These are phyloP conservation scores for Leistus spinibarbis DNA, from an alignment of 2,888 invertebrate species.

Conservation along the genomic window DNA sequence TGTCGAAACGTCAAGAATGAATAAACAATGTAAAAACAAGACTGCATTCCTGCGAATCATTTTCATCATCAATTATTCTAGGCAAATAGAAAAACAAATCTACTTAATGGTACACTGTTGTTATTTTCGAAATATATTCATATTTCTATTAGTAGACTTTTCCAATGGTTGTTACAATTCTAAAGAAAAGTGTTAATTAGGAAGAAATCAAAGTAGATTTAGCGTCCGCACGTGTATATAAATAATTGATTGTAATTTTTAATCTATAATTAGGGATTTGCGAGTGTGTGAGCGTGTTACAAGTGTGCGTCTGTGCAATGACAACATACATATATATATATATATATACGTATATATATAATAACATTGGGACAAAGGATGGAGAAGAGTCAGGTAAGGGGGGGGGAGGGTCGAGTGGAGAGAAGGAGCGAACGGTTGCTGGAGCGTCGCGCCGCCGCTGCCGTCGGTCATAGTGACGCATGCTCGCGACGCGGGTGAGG, in stretches of 20 bases:
- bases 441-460: slow-evolving; percentile 3
- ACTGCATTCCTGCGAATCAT: no score
- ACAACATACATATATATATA: slow-evolving; percentile 18
- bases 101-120: no score
- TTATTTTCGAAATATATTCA: no score
- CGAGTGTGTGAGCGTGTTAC: slow-evolving; percentile 28
- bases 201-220: no score
- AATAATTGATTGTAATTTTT: slow-evolving; percentile 48
- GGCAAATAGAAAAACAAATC: no score
- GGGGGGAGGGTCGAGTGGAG: slow-evolving; percentile 3
- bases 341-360: no score
- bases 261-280: slow-evolving; percentile 46
- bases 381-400: slow-evolving; percentile 7
- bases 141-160: no score
- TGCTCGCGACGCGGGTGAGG: slow-evolving; percentile 20
- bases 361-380: slow-evolving; percentile 16
- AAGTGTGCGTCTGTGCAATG: slow-evolving; percentile 4
- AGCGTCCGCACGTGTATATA: slow-evolving; percentile 15
- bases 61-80: no score
- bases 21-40: no score
- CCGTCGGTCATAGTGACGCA: slow-evolving; percentile 16
- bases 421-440: neutral
- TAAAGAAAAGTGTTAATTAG: no score
- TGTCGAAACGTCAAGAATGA: no score
- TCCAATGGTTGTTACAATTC: no score